Evolutionary conservation across 2,113 vertebrate species (phyloP).

Genomic region (Bolborhynchus lineola): DNA sequence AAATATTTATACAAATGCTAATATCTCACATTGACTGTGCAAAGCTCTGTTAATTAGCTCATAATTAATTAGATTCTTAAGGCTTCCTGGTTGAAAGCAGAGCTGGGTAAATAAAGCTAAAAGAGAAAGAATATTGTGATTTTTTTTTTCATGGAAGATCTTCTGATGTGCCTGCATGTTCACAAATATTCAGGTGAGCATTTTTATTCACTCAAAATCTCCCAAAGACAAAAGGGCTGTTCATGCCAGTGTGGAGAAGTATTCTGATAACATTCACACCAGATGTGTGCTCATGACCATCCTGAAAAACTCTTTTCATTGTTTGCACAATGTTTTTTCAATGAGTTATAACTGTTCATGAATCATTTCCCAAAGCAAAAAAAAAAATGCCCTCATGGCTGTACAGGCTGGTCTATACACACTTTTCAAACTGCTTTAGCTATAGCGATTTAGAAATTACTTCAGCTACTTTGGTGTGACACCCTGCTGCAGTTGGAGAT

Average conservation of each 20-base stretch:
- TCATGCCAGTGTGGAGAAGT: background rate
- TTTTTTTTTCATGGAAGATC: background rate
- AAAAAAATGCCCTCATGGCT: background rate
- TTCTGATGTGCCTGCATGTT: background rate
- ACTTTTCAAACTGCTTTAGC: background rate
- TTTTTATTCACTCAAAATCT: background rate
- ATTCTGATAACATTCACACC: constrained; percentile 26
- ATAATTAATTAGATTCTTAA: constrained; percentile 9
- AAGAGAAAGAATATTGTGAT: background rate
- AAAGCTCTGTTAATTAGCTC: constrained; percentile 10
- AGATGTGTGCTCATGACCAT: constrained; percentile 8
- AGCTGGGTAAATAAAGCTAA: background rate
- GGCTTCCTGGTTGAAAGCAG: background rate
- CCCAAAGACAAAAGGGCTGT: background rate
- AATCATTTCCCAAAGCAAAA: constrained; percentile 42
- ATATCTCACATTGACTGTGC: background rate
- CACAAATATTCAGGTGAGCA: background rate
- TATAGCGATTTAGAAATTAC: background rate
- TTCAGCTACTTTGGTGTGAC: background rate
- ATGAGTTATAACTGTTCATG: constrained; percentile 4
- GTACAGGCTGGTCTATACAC: background rate
- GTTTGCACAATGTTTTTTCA: constrained; percentile 50
- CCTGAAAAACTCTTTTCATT: constrained; percentile 29
- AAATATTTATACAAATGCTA: background rate
- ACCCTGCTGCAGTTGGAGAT: background rate